Evolutionary conservation across 2,113 vertebrate species (phyloP), one percentile per base, ranked within the genome.

Genomic region (Oncorhynchus masou): DNA sequence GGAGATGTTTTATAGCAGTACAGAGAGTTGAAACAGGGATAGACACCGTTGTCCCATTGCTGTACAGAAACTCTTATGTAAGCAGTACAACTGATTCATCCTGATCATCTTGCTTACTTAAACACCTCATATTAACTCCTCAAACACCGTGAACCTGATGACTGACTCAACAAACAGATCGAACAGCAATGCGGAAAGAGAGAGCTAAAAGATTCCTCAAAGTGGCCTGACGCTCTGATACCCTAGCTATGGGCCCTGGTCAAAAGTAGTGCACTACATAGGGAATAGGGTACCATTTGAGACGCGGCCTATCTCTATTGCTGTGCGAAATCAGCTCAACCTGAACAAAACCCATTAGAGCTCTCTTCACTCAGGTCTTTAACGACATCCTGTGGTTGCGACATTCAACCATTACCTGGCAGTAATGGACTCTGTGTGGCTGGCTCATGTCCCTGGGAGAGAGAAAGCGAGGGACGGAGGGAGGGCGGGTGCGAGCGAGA

Each of bases 291-390:
- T 15, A 16, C 13, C 4, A 5, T 54, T 54, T 19, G 51, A 19
- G 51, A 54, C 5, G 19, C 0, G 1, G 3, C 8, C 59, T 62
- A 9, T 57, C 68, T 80, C 82, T 82, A 85, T 39, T 19, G 2
- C 27, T 82, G 59, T 85, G 88, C 87, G 85, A 20, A 54, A 31
- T 89, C 88, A 91, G 85, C 84, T 92, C 89, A 91, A 90, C 89
- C 89, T 88, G 90, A 91, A 91, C 89, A 92, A 91, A 92, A 89
- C 85, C 88, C 89, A 91, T 91, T 92, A 91, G 86, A 87, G 83
- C 83, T 90, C 90, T 91, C 87, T 49, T 65, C 72, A 49, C 60
- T 64, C 88, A 91, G 81, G 90, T 86, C 88, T 91, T 90, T 92
- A 91, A 91, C 85, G 88, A 89, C 88, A 90, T 92, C 82, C 91